Evolutionary conservation across 2,113 vertebrate species (phyloP), one percentile per base, ranked within the genome.

Genomic region (Colinus virginianus): DNA sequence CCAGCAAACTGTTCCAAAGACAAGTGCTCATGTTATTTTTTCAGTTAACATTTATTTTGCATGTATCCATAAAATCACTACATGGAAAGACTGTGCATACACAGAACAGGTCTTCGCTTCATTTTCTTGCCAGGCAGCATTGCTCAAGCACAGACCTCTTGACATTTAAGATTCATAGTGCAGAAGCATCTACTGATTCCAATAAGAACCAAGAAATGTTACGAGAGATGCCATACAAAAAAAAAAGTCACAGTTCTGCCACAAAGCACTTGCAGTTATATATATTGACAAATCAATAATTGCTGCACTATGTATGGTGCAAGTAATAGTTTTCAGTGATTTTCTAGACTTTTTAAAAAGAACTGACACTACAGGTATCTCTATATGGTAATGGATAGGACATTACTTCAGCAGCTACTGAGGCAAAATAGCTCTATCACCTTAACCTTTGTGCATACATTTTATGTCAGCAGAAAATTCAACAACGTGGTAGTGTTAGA

Each of bases 11-110:
- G 15, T 68, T 76, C 23, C 66, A 30, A 78, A 84, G 34, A 45
- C 25, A 7, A 3, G 21, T 23, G 5, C 36, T 48, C n/a, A 48
- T 74, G 30, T 36, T 84, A 46, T 79, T 92, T 78, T 59, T 56
- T 53, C 66, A 72, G 49, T 82, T 76, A 88, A 49, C 9, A 18
- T 95, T 95, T 96, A 94, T 95, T 96, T 90, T 46, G 11, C 59
- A 53, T 20, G 13, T 30, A 34, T 86, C 46, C 81, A 46, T 59
- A 71, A 42, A 77, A 84, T 21, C 7, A 3, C 15, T 84, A 72
- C 66, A 72, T 6, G 22, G n/a, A 79, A 93, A 70, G 38, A 55
- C 3, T 5, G 23, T 12, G 22, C 14, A 76, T n/a, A 64, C 26
- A 62, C 16, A 66, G 22, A 84, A 46, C 30, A 84, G 81, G 13